Percentiles rank a stretch among this genome's conserved stretches.
phyloP scores from a whole-genome alignment of 2,113 vertebrate species.

The Odobenus rosmarus region DNA sequence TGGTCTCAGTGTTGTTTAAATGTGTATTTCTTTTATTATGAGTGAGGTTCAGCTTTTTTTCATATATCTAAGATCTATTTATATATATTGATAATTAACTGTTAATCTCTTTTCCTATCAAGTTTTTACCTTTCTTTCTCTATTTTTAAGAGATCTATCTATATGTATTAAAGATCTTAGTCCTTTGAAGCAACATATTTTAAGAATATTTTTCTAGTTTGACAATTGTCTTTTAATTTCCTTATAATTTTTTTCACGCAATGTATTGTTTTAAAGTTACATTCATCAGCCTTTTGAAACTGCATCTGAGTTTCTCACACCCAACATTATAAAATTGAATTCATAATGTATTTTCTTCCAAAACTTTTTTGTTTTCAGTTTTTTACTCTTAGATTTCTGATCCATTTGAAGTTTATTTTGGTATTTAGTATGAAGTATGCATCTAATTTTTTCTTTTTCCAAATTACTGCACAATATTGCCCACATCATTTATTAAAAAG shows the following conservation, averaged over 20 bases:
- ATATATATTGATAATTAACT: neutral
- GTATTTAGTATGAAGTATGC: neutral
- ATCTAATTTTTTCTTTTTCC: constrained; percentile 24
- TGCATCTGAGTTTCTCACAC: neutral
- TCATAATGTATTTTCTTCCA: neutral
- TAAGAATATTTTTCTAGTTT: neutral
- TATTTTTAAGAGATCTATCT: neutral
- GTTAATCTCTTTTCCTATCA: neutral
- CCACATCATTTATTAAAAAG: neutral
- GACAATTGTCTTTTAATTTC: neutral
- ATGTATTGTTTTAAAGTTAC: neutral
- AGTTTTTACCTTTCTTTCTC: neutral
- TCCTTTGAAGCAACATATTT: neutral
- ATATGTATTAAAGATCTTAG: neutral
- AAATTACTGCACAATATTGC: neutral
- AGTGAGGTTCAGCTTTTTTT: neutral
- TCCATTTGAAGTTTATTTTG: neutral
- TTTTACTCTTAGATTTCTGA: neutral
- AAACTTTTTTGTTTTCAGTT: neutral
- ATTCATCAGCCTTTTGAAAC: neutral
- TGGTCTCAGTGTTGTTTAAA: neutral
- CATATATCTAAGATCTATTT: neutral
- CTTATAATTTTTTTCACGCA: neutral
- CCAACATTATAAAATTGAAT: neutral
- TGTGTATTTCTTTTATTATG: neutral